Percentiles rank a stretch among this genome's conserved stretches.
Evolutionary conservation across 2,113 vertebrate genomes (phyloP).

Genomic region (Dicrurus megarhynchus): DNA sequence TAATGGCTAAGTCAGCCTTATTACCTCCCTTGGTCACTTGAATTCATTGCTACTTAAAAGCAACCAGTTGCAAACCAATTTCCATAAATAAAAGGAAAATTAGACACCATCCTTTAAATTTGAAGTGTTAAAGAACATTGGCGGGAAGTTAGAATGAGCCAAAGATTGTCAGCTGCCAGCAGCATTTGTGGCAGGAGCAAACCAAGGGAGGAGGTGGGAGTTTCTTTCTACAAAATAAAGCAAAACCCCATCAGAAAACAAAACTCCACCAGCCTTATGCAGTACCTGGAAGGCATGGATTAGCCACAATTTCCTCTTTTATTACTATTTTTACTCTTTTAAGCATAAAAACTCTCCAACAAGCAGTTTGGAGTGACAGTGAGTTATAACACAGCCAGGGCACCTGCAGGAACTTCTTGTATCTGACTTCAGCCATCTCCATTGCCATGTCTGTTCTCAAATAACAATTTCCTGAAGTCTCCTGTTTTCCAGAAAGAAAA

Average conservation of each 20-base stretch:
- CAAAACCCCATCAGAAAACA: background rate
- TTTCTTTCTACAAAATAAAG: background rate
- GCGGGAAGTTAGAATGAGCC: background rate
- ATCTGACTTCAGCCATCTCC: background rate
- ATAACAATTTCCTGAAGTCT: background rate
- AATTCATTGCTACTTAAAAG: background rate
- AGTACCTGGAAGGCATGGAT: background rate
- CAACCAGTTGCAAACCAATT: background rate
- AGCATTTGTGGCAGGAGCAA: background rate
- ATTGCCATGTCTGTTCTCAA: background rate
- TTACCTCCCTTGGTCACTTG: background rate
- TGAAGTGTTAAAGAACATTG: background rate
- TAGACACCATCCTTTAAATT: background rate
- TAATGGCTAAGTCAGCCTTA: background rate
- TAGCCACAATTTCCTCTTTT: background rate
- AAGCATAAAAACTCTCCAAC: background rate
- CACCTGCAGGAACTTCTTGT: background rate
- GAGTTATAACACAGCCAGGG: background rate
- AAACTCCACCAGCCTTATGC: background rate
- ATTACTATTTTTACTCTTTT: background rate
- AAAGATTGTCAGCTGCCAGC: background rate
- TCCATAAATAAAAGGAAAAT: background rate
- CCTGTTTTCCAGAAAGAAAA: background rate
- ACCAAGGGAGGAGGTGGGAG: background rate
- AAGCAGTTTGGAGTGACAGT: background rate